These are phyloP conservation scores for Lasioglossum villosulum DNA, from an alignment of 2,888 invertebrate genomes.

Conservation along the genomic window DNA sequence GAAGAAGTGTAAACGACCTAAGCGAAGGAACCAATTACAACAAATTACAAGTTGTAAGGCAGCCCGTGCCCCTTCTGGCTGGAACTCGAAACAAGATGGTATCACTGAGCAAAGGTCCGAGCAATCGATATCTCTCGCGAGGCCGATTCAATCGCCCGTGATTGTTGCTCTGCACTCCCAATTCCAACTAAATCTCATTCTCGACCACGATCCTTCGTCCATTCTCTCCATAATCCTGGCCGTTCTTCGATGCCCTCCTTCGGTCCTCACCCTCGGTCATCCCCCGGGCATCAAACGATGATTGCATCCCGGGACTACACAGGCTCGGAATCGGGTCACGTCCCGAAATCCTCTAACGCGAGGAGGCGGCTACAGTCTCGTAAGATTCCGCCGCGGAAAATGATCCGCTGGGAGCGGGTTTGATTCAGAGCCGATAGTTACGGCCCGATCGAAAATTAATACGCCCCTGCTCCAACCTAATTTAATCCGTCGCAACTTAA, in stretches of 20 bases:
- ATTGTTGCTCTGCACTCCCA: slow-evolving; percentile 75
- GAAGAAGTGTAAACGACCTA: slow-evolving; percentile 16
- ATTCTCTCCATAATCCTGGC: slow-evolving; percentile 60
- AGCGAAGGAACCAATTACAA: slow-evolving; percentile 53
- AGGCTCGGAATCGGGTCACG: slow-evolving; percentile 71
- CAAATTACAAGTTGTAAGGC: slow-evolving; percentile 53
- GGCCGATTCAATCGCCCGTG: slow-evolving; percentile 80
- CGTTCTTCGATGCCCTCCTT: slow-evolving; percentile 36
- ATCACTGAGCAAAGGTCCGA: slow-evolving; percentile 67
- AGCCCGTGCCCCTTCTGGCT: not conserved
- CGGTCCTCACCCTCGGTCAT: slow-evolving; percentile 53
- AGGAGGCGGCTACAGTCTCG: slow-evolving; percentile 38
- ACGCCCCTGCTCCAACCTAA: not conserved
- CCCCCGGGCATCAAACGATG: slow-evolving; percentile 75
- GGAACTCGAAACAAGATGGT: slow-evolving; percentile 59
- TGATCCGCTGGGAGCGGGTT: slow-evolving; percentile 42
- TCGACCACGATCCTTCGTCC: slow-evolving; percentile 63
- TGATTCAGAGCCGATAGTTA: slow-evolving; percentile 39
- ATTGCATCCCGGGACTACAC: slow-evolving; percentile 72
- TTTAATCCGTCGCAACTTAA: not conserved
- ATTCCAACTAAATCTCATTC: slow-evolving; percentile 67
- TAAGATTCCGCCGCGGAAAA: slow-evolving; percentile 50
- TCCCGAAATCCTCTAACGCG: slow-evolving; percentile 73
- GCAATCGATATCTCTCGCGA: slow-evolving; percentile 71
- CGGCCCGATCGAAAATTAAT: slow-evolving; percentile 33